phyloP scores from a whole-genome alignment of 2,888 invertebrate genomes.

The Rhabditophanes sp. region DNA sequence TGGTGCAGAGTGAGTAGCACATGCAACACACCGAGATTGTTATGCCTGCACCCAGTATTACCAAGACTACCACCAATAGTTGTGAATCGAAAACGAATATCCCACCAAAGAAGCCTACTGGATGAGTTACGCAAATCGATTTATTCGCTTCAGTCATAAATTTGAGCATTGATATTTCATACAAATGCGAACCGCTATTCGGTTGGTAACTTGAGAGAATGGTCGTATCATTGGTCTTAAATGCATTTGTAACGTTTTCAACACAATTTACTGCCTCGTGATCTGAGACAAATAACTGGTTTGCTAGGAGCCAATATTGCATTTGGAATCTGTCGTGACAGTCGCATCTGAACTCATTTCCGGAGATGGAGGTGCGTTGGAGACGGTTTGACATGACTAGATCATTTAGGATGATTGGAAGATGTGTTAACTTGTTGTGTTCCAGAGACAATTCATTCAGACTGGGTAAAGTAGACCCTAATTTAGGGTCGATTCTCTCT shows the following conservation, averaged over 20 bases:
- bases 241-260: conserved; percentile 38
- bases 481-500: conserved; percentile 9
- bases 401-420: conserved; percentile 9
- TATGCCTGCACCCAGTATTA: background rate
- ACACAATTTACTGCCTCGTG: conserved; percentile 23
- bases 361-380: conserved; percentile 18
- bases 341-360: conserved; percentile 43
- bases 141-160: conserved; percentile 16
- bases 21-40: background rate
- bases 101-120: conserved; percentile 30
- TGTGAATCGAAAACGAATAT: conserved; percentile 13
- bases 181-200: conserved; percentile 27
- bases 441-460: conserved; percentile 25
- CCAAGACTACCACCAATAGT: conserved; percentile 6
- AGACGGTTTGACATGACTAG: conserved; percentile 10
- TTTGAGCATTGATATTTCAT: conserved; percentile 29
- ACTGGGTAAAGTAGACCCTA: conserved; percentile 22
- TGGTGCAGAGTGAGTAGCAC: conserved; percentile 2
- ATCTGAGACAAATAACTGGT: conserved; percentile 21
- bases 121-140: conserved; percentile 24
- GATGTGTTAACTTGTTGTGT: conserved; percentile 19
- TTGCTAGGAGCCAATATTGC: conserved; percentile 14
- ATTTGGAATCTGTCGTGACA: conserved; percentile 17
- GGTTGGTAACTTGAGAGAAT: conserved; percentile 31
- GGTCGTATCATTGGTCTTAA: conserved; percentile 34